Base-by-base conservation (phyloP, 2,888 invertebrate genomes). In the Eubasilissa splendida region DNA sequence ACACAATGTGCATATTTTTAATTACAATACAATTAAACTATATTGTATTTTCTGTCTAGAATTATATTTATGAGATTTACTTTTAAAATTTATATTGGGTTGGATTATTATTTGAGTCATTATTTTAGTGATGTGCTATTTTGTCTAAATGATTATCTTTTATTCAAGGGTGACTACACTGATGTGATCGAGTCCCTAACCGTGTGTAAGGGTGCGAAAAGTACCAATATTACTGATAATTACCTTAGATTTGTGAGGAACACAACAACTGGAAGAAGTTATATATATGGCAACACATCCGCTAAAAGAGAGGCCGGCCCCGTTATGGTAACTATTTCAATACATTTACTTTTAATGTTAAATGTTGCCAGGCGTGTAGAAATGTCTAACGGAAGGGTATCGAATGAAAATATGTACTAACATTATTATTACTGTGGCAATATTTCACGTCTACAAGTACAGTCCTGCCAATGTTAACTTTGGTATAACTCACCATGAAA, bases 201-300 rank as follows among this genome's bases (percentile, higher is more conserved):
- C 11, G 22, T 31, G 12, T 63, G 60, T 11, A 63, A 22, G 33
- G 60, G 60, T 31, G 22, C 60, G 1, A 63, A 31, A 12, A 63
- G 31, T 22, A 11, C 33, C 10, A 63, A 63, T 31, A 1, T 31
- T 10, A 31, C 60, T 31, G 22, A 10, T 5, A 31, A 31, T 4
- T 63, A 10, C 10, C 31, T 63, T 11, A 3, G 7, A 4, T 31
- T 63, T 31, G 33, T 31, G 11, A 31, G 22, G 22, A 22, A 63
- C 33, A 9, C 31, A 63, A 63, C 22, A 63, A 63, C 60, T 63
- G 60, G 60, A 63, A 63, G 60, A 63, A 63, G 60, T 31, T 63
- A 63, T 63, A 31, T 31, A 31, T 63, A 31, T 63, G 60, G 60
- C 12, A 63, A 63, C 10, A 63, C 22, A 11, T 31, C 60, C 22